Evolutionary conservation across 2,113 vertebrate genomes (phyloP).

Genomic region (Amphiprion ocellaris): DNA sequence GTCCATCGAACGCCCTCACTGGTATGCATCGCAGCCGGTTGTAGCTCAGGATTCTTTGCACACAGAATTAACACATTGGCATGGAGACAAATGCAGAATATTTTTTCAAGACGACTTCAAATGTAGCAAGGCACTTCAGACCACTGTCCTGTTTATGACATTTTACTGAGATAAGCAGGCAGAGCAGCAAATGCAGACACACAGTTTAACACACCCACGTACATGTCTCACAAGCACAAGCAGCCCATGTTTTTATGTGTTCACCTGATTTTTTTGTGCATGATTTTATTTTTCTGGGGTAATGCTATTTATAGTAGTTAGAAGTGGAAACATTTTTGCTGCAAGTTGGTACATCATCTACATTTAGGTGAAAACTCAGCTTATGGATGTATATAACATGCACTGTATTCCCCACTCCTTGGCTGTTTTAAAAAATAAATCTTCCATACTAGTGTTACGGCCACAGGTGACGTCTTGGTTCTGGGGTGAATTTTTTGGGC

Average conservation of each 20-base stretch:
- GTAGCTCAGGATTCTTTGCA: conserved; percentile 95
- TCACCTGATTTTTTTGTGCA: neutral
- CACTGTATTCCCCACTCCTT: neutral
- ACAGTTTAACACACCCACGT: neutral
- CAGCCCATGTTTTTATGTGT: neutral
- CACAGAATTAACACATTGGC: conserved; percentile 55
- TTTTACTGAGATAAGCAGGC: conserved; percentile 32
- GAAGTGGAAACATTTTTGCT: neutral
- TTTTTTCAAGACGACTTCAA: neutral
- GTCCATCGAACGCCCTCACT: conserved; percentile 90
- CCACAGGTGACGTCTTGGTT: no score
- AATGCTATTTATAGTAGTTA: neutral
- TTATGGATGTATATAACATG: conserved; percentile 5
- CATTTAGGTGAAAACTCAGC: neutral
- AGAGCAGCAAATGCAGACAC: conserved; percentile 14
- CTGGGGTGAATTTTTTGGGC: no score
- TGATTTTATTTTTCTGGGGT: neutral
- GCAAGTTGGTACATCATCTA: no score
- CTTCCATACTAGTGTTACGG: no score
- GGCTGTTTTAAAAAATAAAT: no score
- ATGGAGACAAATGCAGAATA: conserved; percentile 20
- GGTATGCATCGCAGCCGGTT: conserved; percentile 95
- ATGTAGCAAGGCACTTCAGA: conserved; percentile 19
- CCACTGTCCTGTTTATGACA: conserved; percentile 15
- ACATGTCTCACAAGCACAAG: neutral